Conservation (phyloP, 2,888 invertebrate species). For the Cryptocheilus praepositus region DNA sequence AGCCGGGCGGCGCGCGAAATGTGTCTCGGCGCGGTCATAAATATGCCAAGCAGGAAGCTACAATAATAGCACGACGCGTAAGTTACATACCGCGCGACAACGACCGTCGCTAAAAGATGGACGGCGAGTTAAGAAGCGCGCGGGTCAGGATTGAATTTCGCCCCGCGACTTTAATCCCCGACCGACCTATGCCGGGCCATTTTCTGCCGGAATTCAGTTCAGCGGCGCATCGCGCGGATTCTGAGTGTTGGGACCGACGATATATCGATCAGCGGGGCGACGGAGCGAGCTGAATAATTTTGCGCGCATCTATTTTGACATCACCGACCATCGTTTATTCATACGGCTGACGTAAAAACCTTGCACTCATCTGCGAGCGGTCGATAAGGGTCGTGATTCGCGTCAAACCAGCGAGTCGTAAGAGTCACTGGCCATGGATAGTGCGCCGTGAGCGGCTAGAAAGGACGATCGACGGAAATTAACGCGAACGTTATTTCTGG, state of each 20-base stretch:
- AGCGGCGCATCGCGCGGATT: no score
- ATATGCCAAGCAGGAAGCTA: conserved; percentile 37
- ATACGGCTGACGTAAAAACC: conserved; percentile 31
- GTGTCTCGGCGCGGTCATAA: conserved; percentile 20
- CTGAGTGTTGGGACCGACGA: no score
- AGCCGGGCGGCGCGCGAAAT: conserved; percentile 19
- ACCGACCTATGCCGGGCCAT: no score
- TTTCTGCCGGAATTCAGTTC: no score
- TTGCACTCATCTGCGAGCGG: conserved; percentile 19
- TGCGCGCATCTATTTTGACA: conserved; percentile 32
- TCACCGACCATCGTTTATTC: conserved; percentile 29
- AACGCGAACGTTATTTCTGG: no score
- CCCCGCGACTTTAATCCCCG: no score
- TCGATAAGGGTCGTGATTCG: no score
- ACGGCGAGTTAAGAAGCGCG: neutral
- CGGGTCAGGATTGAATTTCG: neutral
- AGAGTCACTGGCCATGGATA: no score
- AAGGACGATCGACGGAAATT: no score
- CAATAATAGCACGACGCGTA: conserved; percentile 29
- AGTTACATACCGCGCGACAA: conserved; percentile 2
- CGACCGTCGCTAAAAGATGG: neutral
- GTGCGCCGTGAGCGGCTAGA: no score
- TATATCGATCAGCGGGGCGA: conserved; percentile 5
- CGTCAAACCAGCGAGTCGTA: no score
- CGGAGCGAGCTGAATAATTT: conserved; percentile 28